Evolutionary conservation across 2,888 invertebrate genomes (phyloP), one percentile per base, ranked within the genome.

Genomic region (Pegoplata infirma): DNA sequence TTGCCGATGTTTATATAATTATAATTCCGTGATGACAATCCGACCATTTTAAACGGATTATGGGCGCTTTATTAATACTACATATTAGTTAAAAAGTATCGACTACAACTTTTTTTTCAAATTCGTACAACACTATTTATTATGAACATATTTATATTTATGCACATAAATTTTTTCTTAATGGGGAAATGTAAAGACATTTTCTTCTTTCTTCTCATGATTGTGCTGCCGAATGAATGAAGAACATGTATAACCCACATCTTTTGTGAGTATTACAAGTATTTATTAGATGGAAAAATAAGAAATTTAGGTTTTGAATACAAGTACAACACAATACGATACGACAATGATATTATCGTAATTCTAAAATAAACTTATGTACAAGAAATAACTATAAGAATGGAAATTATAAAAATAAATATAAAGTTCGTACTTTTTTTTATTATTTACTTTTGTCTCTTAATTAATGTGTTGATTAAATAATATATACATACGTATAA

Each of bases 381-480:
- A n/a, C n/a, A 63, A 53, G 51, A 58, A 49, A 53, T 25, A 17
- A 16, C 5, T 21, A n/a, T n/a, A 17, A 46, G 16, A 59, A 21
- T 59, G 10, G 21, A 32, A 61, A 51, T 47, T 32, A 56, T 7
- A 23, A 59, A 53, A 46, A 53, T 49, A 44, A 44, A 21, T 25
- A 53, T 40, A 21, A 28, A 51, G 12, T 32, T 23, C 53, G 32
- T 51, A 8, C n/a, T 55, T 63, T 61, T 16, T 23, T 28, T 32
- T 23, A 25, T 58, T 58, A 25, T 58, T 58, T 19, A 58, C 44
- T n/a, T 44, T 4, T 5, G 28, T 4, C 44, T 19, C n/a, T 14
- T 16, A 59, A 64, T 76, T 58, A 53, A 46, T 55, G 46, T 32
- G 28, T 36, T 55, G 21, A 55, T 71, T 46, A 63, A 59, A 69